Evolutionary conservation across 2,888 invertebrate species (phyloP), one percentile per base, ranked within the genome.

Genomic region (Stomorhina lunata): DNA sequence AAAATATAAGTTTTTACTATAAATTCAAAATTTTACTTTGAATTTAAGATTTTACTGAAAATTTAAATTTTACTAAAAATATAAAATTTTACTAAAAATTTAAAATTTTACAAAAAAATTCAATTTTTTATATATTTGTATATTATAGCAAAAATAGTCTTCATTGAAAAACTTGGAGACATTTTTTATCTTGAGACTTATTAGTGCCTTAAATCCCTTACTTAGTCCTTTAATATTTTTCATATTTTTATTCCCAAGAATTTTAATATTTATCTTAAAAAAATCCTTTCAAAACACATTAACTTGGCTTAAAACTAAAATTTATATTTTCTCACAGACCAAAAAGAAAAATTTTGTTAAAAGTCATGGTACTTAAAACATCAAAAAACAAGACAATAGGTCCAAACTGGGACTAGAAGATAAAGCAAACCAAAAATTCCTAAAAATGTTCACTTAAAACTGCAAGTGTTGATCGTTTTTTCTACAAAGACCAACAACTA

Each of bases 331-430:
- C 1, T 6, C 22, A 71, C 22, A 68, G 12, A 69, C 4, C 2
- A 25, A n/a, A n/a, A n/a, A n/a, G n/a, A n/a, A n/a, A n/a, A n/a
- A 57, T 69, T 57, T 73, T 73, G 20, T 80, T 50, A 43, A 69
- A 80, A 83, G 80, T 83, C 83, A 83, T 83, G 61, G n/a, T 77
- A 57, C 69, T 68, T 77, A 78, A 78, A 12, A 20, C 48, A 20
- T 10, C 2, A 34, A 9, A 40, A 59, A n/a, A n/a, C n/a, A n/a
- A 76, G 59, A 69, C 69, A 69, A 78, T 37, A 37, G 29, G 63
- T 32, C 57, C 45, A 34, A 15, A 37, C 40, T 59, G 27, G n/a
- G 12, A 32, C 34, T 25, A n/a, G 7, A 63, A 53, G 20, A 40
- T 43, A 63, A 3, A 27, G 45, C 10, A 22, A 17, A n/a, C 29